phyloP scores from a whole-genome alignment of 1,140 invertebrate genomes.

The Temnothorax curvispinosus region DNA sequence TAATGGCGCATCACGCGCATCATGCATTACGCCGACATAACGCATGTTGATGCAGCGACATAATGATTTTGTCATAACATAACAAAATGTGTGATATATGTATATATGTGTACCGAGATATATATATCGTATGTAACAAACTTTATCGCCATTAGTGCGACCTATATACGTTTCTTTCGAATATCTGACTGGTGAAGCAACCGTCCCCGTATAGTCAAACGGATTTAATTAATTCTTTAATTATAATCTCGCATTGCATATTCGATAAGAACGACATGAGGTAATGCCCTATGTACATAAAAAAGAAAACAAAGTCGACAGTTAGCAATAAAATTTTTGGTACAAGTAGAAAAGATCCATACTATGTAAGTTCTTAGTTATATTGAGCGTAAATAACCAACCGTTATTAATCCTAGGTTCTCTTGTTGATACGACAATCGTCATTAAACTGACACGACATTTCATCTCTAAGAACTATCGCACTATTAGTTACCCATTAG shows the following conservation, averaged over 20 bases:
- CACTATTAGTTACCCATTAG: conserved; percentile 76
- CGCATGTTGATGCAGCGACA: background rate
- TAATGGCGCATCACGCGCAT: background rate
- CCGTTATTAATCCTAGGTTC: conserved; percentile 71
- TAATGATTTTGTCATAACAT: conserved; percentile 13
- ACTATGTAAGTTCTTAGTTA: conserved; percentile 59
- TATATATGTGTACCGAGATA: background rate
- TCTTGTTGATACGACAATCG: conserved; percentile 70
- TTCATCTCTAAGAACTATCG: conserved; percentile 74
- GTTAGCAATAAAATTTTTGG: conserved; percentile 44
- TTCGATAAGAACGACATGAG: conserved; percentile 52
- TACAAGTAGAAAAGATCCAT: conserved; percentile 62
- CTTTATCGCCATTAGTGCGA: background rate
- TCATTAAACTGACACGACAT: conserved; percentile 68
- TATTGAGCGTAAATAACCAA: conserved; percentile 68
- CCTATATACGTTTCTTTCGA: background rate
- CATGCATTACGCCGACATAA: background rate
- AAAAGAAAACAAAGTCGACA: conserved; percentile 40
- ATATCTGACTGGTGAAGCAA: conserved; percentile 9
- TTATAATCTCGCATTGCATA: conserved; percentile 44
- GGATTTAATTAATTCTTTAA: conserved; percentile 20
- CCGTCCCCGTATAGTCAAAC: background rate
- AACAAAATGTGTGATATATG: background rate
- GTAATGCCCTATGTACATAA: conserved; percentile 57
- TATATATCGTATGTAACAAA: background rate